A percentile compares a stretch with the other conserved stretches of the same genome.
Conservation (phyloP, 2,888 invertebrate genomes). For the Entomobrya multifasciata region DNA sequence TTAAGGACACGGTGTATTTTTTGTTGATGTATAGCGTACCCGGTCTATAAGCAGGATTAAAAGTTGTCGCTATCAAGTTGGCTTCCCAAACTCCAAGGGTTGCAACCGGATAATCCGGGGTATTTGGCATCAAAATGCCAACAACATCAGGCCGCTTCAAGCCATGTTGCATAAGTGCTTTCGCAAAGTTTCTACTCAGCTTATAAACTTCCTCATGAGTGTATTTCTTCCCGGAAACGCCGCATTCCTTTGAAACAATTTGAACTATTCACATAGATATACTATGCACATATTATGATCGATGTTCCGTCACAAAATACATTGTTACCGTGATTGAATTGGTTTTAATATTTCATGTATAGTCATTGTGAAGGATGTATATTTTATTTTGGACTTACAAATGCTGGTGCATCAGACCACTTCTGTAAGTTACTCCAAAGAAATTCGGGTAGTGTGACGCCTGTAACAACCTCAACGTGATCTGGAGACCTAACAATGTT, state of each 20-base stretch:
- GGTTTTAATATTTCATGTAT: no score
- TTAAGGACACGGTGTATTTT: no score
- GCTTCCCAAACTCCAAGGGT: slow-evolving; percentile 74
- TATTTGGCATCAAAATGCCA: slow-evolving; percentile 79
- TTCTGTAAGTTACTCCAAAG: slow-evolving; percentile 75
- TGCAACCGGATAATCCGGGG: slow-evolving; percentile 78
- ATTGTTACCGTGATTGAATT: no score
- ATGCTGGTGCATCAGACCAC: slow-evolving; percentile 74
- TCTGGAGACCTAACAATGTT: slow-evolving; percentile 3
- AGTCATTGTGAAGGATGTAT: no score
- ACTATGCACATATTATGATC: no score
- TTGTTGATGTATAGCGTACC: no score
- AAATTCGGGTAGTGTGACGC: slow-evolving; percentile 73
- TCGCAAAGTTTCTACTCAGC: slow-evolving; percentile 77
- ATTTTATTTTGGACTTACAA: no score
- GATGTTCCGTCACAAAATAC: no score
- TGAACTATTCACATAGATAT: not conserved
- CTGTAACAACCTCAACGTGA: slow-evolving; percentile 64
- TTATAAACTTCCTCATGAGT: slow-evolving; percentile 68
- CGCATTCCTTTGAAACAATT: slow-evolving; percentile 75
- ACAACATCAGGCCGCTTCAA: slow-evolving; percentile 76
- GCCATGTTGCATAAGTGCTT: slow-evolving; percentile 72
- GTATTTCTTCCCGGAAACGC: slow-evolving; percentile 72
- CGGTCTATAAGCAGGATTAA: slow-evolving; percentile 80
- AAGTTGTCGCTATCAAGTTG: slow-evolving; percentile 78